Percentiles rank a stretch among this genome's conserved stretches.
These are phyloP conservation scores for Trichonephila inaurata DNA, from an alignment of 1,140 invertebrate genomes.

Conservation along the genomic window DNA sequence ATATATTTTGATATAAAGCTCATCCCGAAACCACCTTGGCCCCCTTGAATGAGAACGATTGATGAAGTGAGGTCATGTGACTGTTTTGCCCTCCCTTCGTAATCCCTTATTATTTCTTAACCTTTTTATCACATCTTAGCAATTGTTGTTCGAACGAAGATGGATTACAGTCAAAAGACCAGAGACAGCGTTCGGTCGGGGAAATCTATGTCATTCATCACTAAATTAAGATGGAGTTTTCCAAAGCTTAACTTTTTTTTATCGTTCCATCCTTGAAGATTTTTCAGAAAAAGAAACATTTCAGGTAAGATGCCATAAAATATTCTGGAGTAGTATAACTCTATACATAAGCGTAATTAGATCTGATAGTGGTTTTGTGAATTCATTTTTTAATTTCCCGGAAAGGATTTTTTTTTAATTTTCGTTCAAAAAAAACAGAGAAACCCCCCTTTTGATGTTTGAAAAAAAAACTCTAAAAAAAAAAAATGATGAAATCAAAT, in stretches of 20 bases:
- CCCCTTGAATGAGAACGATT: constrained; percentile 44
- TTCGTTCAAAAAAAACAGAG: not conserved
- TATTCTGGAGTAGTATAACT: not conserved
- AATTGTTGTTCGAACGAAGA: constrained; percentile 71
- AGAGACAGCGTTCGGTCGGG: constrained; percentile 44
- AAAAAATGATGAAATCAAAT: constrained; percentile 58
- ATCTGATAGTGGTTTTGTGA: constrained; percentile 29
- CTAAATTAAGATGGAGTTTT: constrained; percentile 62
- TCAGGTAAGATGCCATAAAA: constrained; percentile 13
- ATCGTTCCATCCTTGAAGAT: not conserved
- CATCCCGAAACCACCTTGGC: constrained; percentile 33
- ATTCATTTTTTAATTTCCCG: constrained; percentile 57
- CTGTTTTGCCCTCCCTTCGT: constrained; percentile 18
- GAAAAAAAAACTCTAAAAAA: constrained; percentile 16
- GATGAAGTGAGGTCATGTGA: constrained; percentile 57
- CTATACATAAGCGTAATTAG: constrained; percentile 30
- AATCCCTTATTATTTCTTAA: constrained; percentile 69
- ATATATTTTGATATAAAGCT: constrained; percentile 51
- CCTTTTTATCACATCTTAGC: constrained; percentile 68
- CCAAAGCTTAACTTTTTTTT: not conserved
- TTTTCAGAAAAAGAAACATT: not conserved
- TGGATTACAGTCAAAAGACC: constrained; percentile 47
- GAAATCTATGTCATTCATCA: constrained; percentile 64
- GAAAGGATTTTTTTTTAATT: not conserved
- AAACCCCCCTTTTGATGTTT: constrained; percentile 61